A percentile compares a stretch with the other conserved stretches of the same genome.
These are phyloP conservation scores for Oreochromis niloticus DNA, from an alignment of 2,113 vertebrate species.

Conservation along the genomic window DNA sequence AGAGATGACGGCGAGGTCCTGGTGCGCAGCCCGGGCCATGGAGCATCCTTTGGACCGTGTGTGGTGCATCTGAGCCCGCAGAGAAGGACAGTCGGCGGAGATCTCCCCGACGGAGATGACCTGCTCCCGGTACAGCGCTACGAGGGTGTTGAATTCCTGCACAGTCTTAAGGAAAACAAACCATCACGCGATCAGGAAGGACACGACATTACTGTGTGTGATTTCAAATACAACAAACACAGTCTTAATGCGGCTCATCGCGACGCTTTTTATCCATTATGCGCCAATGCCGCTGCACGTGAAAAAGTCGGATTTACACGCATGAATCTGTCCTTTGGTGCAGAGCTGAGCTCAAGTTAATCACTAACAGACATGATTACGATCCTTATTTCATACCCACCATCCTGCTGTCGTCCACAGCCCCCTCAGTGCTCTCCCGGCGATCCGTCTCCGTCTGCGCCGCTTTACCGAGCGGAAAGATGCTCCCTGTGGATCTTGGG, in stretches of 20 bases:
- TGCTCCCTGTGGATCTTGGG: conserved; percentile 81
- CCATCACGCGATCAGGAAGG: no score
- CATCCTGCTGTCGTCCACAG: conserved; percentile 90
- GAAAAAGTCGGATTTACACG: background rate
- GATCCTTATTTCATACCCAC: conserved; percentile 67
- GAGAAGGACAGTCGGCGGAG: conserved; percentile 81
- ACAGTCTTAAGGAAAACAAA: conserved; percentile 76
- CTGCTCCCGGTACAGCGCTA: conserved; percentile 91
- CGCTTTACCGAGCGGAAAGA: conserved; percentile 80
- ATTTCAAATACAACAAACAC: background rate
- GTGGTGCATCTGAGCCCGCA: conserved; percentile 87
- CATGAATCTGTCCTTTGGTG: background rate
- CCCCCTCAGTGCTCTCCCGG: conserved; percentile 80
- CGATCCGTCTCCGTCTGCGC: conserved; percentile 79
- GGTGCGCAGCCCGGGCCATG: conserved; percentile 88
- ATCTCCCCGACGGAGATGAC: conserved; percentile 94
- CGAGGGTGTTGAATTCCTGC: conserved; percentile 96
- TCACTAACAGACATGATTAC: background rate
- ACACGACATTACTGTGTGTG: background rate
- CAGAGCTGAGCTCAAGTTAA: background rate
- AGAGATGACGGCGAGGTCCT: conserved; percentile 87
- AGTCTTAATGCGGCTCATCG: background rate
- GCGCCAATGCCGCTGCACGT: background rate
- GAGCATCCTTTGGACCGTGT: conserved; percentile 87
- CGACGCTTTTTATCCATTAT: background rate